Evolutionary conservation across 2,888 invertebrate species (phyloP).

Genomic region (Ethmia dodecea): DNA sequence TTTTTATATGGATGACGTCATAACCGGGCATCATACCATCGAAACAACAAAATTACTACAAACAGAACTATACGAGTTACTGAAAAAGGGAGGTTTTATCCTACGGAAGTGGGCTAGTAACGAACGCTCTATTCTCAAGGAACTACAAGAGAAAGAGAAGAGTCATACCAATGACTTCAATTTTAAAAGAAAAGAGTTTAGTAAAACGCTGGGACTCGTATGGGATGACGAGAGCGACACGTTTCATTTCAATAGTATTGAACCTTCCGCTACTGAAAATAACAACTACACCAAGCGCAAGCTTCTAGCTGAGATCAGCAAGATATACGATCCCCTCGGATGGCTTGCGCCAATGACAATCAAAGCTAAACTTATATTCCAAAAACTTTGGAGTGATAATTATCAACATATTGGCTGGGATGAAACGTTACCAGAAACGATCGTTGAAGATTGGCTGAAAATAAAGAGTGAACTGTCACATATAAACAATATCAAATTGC

Average conservation of each 20-base stretch:
- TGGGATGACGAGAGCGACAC: constrained; percentile 2
- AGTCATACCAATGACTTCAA: neutral
- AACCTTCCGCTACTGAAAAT: neutral
- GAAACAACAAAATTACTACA: neutral
- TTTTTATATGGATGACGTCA: constrained; percentile 9
- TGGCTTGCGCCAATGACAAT: constrained; percentile 19
- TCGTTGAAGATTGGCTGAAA: constrained; percentile 15
- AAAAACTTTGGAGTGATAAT: constrained; percentile 14
- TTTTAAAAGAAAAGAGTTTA: constrained; percentile 8
- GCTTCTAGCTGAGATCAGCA: neutral
- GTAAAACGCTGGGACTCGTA: constrained; percentile 3
- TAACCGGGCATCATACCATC: neutral
- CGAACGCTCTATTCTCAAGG: neutral
- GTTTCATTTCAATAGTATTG: neutral
- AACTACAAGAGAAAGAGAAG: constrained; percentile 2
- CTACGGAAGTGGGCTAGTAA: constrained; percentile 13
- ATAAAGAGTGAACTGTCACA: constrained; percentile 1
- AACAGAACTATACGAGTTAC: constrained; percentile 3
- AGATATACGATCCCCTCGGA: constrained; percentile 15
- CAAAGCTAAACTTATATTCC: constrained; percentile 21
- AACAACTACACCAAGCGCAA: constrained; percentile 2
- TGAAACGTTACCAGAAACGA: constrained; percentile 11
- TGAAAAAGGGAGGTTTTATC: constrained; percentile 9
- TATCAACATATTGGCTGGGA: constrained; percentile 15
- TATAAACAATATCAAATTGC: neutral